Evolutionary conservation across 2,888 invertebrate species (phyloP), one percentile per base, ranked within the genome.

Genomic region (Coleophora flavipennella): DNA sequence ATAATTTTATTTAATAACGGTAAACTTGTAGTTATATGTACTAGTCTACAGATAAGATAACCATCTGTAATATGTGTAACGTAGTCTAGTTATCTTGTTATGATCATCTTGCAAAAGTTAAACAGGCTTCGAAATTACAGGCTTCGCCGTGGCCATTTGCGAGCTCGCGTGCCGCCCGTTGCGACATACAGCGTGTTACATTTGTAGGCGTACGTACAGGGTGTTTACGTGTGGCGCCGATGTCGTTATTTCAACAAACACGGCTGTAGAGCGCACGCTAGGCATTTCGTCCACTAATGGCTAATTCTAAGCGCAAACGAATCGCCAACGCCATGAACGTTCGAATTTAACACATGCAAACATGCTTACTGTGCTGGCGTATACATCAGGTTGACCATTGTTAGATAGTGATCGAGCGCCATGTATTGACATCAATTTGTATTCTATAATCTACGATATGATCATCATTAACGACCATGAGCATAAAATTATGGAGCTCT

Each of bases 181-280:
- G n/a, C n/a, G 20, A 20, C 10, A 29, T 29, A 29, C 29, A 29
- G 29, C 13, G 13, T 11, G 32, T 32, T 32, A 32, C 32, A 32
- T 32, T 12, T 12, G 10, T 29, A 29, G n/a, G 29, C 10, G 29
- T 8, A 29, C 8, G 13, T 32, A 36, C 25, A 37, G 6, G 41
- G 31, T 33, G 33, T 34, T 41, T 29, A 47, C 49, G 50, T 57
- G 55, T 46, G 48, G 51, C 46, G 51, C 48, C 49, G 44, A 48
- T 55, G 52, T 58, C 50, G 53, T 55, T 57, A 54, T 50, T 59
- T 51, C 53, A 50, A 55, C 51, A 57, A 53, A 52, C 54, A 50
- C 43, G 43, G 12, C 3, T 31, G 31, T 31, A 11, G 26, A 10
- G 14, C 10, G 11, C 29, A 25, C 39, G 34, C 29, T 10, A 48